Evolutionary conservation across 2,113 vertebrate species (phyloP).

Genomic region (Xenopus borealis): DNA sequence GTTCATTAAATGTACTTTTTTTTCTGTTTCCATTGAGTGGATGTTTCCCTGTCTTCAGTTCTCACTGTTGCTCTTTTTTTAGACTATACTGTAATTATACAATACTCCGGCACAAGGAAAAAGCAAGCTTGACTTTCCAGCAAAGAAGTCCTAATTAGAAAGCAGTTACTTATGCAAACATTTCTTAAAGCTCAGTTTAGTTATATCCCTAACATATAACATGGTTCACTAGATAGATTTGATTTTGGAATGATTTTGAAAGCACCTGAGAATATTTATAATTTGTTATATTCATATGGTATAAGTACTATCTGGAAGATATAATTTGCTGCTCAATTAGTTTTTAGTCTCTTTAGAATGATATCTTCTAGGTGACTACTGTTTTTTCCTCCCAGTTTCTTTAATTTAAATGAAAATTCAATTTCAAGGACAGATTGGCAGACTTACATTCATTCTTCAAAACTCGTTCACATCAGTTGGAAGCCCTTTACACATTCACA

Average conservation of each 20-base stretch:
- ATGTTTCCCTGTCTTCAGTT: too few relatives aligned
- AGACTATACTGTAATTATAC: too few relatives aligned
- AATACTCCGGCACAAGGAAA: too few relatives aligned
- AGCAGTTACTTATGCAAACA: slow-evolving; percentile 12
- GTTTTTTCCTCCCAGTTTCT: slow-evolving; percentile 2
- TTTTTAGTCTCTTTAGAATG: slow-evolving; percentile 26
- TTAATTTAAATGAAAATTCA: slow-evolving; percentile 26
- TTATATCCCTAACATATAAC: slow-evolving; percentile 2
- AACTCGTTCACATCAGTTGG: neutral
- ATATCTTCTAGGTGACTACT: slow-evolving; percentile 24
- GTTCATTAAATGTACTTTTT: too few relatives aligned
- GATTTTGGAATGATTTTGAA: slow-evolving; percentile 26
- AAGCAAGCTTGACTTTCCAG: too few relatives aligned
- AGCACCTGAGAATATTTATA: slow-evolving; percentile 43
- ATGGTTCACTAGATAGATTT: slow-evolving; percentile 32
- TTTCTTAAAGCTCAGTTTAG: slow-evolving; percentile 3
- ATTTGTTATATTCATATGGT: slow-evolving; percentile 39
- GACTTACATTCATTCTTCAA: slow-evolving; percentile 5
- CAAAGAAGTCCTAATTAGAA: neutral
- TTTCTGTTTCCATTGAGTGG: too few relatives aligned
- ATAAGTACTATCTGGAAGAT: slow-evolving; percentile 41
- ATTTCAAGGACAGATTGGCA: slow-evolving; percentile 14
- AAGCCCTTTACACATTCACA: neutral
- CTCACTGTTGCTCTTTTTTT: too few relatives aligned
- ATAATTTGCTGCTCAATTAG: slow-evolving; percentile 43